A percentile compares a stretch with the other conserved stretches of the same genome.
These are phyloP conservation scores for Mus caroli DNA, from an alignment of 2,797 vertebrate genomes.

Conservation along the genomic window DNA sequence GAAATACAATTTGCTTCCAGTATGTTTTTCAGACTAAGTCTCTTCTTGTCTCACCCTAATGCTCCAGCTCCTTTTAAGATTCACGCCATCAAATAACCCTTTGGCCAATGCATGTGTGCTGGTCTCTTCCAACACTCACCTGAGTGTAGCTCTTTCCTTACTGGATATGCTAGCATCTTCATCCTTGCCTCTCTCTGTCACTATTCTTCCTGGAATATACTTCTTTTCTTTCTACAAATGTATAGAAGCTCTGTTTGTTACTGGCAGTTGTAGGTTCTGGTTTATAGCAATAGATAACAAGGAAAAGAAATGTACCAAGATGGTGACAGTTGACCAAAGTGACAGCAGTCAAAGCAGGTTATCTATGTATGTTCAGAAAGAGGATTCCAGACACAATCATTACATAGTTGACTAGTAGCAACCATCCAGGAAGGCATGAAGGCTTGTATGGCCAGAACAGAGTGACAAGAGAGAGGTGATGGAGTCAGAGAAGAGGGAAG, in stretches of 20 bases:
- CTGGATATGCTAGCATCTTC: fast-evolving
- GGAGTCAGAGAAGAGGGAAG: not conserved
- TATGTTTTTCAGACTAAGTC: not conserved
- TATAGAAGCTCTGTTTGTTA: not conserved
- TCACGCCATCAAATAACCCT: too few relatives aligned
- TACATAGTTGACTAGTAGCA: not conserved
- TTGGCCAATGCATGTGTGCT: not conserved
- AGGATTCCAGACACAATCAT: not conserved
- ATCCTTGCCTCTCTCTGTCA: not conserved
- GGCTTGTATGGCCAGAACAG: not conserved
- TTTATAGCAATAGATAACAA: not conserved
- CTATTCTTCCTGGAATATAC: not conserved
- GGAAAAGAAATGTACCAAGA: not conserved
- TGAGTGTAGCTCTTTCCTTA: not conserved
- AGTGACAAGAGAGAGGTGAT: not conserved
- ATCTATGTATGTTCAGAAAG: not conserved
- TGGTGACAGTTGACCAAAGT: not conserved
- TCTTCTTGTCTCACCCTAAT: not conserved
- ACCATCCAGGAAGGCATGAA: not conserved
- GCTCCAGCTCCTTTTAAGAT: not conserved
- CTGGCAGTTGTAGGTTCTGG: not conserved
- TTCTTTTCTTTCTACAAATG: not conserved
- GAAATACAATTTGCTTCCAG: not conserved
- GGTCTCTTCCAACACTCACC: fast-evolving
- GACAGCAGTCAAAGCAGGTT: not conserved